Conservation (phyloP, 1,140 invertebrate genomes). For the Ostrea denselamellosa region DNA sequence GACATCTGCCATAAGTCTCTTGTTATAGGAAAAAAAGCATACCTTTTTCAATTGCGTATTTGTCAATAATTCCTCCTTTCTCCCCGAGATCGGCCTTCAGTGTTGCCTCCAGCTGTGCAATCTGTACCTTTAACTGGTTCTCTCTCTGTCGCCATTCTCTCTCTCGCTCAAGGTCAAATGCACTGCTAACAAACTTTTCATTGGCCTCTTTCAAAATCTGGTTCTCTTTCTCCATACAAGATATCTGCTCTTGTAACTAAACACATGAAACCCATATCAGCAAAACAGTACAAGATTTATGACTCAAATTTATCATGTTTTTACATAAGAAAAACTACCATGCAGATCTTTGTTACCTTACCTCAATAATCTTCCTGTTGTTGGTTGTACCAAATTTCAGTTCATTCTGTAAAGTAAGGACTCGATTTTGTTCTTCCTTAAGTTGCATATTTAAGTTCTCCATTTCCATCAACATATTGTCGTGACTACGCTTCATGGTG, state of each 20-base stretch:
- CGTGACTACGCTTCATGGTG: constrained; percentile 76
- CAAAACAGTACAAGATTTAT: background rate
- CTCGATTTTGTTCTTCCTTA: constrained; percentile 79
- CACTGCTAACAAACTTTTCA: constrained; percentile 79
- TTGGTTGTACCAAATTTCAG: constrained; percentile 70
- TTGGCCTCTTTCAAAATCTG: constrained; percentile 80
- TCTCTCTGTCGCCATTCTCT: constrained; percentile 78
- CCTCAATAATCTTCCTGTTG: constrained; percentile 70
- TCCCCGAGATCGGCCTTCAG: constrained; percentile 79
- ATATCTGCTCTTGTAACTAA: constrained; percentile 77
- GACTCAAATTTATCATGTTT: background rate
- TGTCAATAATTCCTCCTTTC: constrained; percentile 78
- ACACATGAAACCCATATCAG: constrained; percentile 36
- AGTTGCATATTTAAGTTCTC: constrained; percentile 76
- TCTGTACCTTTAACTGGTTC: constrained; percentile 79
- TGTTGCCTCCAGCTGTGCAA: constrained; percentile 80
- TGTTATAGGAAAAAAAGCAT: background rate
- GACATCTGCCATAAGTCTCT: background rate
- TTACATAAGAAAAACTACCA: no score
- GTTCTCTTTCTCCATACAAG: constrained; percentile 77
- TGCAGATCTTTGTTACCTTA: constrained; percentile 39
- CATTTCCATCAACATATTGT: constrained; percentile 78
- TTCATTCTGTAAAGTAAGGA: constrained; percentile 75
- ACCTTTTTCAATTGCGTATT: constrained; percentile 77
- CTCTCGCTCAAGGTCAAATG: constrained; percentile 79